Base-by-base conservation (phyloP, 2,888 invertebrate species). In the Pogonocherus hispidulus region DNA sequence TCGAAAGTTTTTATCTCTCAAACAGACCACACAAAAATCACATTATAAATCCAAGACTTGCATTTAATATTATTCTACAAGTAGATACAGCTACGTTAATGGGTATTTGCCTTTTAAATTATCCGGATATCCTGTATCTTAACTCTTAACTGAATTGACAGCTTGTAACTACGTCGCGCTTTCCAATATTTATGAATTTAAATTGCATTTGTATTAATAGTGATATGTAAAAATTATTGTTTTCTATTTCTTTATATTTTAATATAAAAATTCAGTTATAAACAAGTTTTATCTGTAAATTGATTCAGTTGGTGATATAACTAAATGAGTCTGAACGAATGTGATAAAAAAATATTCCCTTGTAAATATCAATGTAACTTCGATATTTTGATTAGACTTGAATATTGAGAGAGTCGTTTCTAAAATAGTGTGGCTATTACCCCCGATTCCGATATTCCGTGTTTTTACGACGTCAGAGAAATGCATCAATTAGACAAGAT, bases 221-320 rank as follows among this genome's bases (percentile, higher is more conserved):
- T 52, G 18, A 5, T 32, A 32, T 1, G 14, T 27, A 11, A 16
- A 22, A 18, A n/a, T 16, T 14, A 23, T 19, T 46, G n/a, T 23
- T 51, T 51, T 23, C 49, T 23, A 51, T 22, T 23, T 4, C n/a
- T n/a, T n/a, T 51, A 23, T 51, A 49, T n/a, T n/a, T n/a, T n/a
- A n/a, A n/a, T n/a, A n/a, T n/a, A n/a, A 14, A 22, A 11, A 47
- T 35, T 60, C 14, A 60, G 49, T 49, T 35, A n/a, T n/a, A 46
- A 44, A 37, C 19, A 18, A 3, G 18, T 49, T n/a, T 37, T 49
- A 60, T 60, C 60, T 19, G 20, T 49, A 47, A 60, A 60, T 60
- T 60, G 35, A 35, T 49, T 60, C 37, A 20, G 14, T 49, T 49
- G 27, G 49, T 35, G 60, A 60, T 60, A 49, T 60, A 60, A 60